These are phyloP conservation scores for Psittacula echo DNA, from an alignment of 2,797 vertebrate genomes.

Conservation along the genomic window DNA sequence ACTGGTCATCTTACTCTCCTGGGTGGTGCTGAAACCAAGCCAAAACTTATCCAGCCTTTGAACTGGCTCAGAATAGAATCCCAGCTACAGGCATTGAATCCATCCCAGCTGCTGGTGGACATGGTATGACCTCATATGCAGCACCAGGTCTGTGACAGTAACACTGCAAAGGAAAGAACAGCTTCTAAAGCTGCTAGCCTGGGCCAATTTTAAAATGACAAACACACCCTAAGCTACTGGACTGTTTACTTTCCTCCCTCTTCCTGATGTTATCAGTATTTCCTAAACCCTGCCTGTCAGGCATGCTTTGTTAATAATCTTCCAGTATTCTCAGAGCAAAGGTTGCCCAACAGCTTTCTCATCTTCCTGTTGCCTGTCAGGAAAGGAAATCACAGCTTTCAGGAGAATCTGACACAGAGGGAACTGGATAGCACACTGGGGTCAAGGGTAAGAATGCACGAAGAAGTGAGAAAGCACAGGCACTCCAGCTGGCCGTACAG, in stretches of 20 bases:
- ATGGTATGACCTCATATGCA: background rate
- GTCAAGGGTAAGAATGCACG: slow-evolving; percentile 79
- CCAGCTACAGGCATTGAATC: background rate
- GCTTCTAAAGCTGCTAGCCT: background rate
- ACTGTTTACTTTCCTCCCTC: slow-evolving; percentile 56
- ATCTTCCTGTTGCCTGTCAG: slow-evolving; percentile 80
- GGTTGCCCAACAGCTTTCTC: slow-evolving; percentile 83
- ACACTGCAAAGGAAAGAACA: slow-evolving; percentile 7
- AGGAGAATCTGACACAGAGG: slow-evolving; percentile 69
- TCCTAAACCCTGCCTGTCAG: slow-evolving; percentile 75
- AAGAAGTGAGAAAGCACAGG: slow-evolving; percentile 76
- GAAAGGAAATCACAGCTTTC: slow-evolving; percentile 80
- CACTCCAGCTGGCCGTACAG: slow-evolving; percentile 67
- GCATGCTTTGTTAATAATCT: slow-evolving; percentile 71
- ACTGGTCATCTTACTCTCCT: background rate
- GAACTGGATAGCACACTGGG: slow-evolving; percentile 74
- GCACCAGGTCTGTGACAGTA: background rate
- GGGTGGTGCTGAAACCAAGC: background rate
- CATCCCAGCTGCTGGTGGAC: background rate
- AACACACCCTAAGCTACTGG: slow-evolving; percentile 4
- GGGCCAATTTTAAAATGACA: slow-evolving; percentile 56
- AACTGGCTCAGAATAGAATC: background rate
- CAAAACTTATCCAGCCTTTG: background rate
- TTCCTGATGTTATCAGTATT: slow-evolving; percentile 72
- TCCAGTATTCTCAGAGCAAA: slow-evolving; percentile 75